Evolutionary conservation across 2,797 vertebrate species (phyloP).

Genomic region (Pseudochaenichthys georgianus): DNA sequence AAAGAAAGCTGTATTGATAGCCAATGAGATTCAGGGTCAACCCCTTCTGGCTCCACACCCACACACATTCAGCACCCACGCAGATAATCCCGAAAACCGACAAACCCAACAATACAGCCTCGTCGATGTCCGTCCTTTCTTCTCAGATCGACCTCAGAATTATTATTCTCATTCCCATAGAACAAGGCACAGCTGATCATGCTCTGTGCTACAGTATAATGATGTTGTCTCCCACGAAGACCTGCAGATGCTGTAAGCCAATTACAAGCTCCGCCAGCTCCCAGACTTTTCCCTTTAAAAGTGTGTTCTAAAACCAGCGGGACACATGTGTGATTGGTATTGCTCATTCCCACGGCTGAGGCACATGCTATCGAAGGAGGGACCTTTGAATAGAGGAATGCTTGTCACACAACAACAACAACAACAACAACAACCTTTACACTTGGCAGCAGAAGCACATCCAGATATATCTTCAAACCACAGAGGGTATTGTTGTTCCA

Average conservation of each 20-base stretch:
- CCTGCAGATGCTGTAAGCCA: conserved; percentile 43
- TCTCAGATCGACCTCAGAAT: background rate
- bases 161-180: conserved; percentile 5
- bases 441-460: conserved; percentile 17
- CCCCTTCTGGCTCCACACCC: conserved; percentile 7
- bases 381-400: background rate
- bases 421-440: conserved; percentile 23
- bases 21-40: conserved; percentile 18
- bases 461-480: background rate
- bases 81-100: background rate
- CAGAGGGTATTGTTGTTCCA: background rate
- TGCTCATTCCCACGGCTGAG: conserved; percentile 1
- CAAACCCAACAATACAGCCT: background rate
- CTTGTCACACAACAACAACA: conserved; percentile 15
- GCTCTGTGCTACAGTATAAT: background rate
- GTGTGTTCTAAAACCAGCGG: conserved; percentile 35
- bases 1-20: conserved; percentile 1
- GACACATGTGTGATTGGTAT: conserved; percentile 32
- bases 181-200: conserved; percentile 4
- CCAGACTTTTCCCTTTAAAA: conserved; percentile 30
- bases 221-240: conserved; percentile 28
- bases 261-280: conserved; percentile 55
- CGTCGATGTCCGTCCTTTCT: background rate
- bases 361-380: no score
- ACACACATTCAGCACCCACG: background rate